A percentile compares a stretch with the other conserved stretches of the same genome.
Conservation (phyloP, 2,113 vertebrate species). For the Apeltes quadracus region DNA sequence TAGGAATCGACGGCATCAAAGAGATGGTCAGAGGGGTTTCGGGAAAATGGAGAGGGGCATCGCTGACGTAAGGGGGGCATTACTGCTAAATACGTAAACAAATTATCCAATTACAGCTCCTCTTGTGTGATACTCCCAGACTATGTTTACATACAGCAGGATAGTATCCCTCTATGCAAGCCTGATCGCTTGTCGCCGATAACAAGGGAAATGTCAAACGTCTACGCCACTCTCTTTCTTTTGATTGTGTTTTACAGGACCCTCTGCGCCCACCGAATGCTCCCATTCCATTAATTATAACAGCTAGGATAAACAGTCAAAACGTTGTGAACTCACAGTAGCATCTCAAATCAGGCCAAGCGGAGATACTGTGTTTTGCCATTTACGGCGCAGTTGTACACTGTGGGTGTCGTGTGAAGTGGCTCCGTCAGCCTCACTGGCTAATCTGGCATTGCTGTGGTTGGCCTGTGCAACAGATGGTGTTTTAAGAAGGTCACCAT, state of each 20-base stretch:
- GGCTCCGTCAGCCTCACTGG: slow-evolving; percentile 47
- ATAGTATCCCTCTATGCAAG: slow-evolving; percentile 36
- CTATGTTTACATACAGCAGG: slow-evolving; percentile 54
- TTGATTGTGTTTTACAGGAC: background rate
- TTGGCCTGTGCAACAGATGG: slow-evolving; percentile 65
- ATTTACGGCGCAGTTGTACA: slow-evolving; percentile 21
- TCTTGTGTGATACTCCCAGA: slow-evolving; percentile 29
- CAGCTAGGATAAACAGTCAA: slow-evolving; percentile 14
- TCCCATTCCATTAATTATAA: slow-evolving; percentile 44
- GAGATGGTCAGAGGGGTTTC: background rate
- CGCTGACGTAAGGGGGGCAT: background rate
- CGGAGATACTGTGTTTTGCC: slow-evolving; percentile 21
- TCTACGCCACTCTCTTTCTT: slow-evolving; percentile 16
- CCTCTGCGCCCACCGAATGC: slow-evolving; percentile 27
- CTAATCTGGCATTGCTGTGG: slow-evolving; percentile 55
- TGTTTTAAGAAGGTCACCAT: slow-evolving; percentile 62
- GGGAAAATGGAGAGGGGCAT: background rate
- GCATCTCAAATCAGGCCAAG: slow-evolving; percentile 25
- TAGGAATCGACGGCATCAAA: slow-evolving; percentile 8
- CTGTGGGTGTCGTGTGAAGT: slow-evolving; percentile 35
- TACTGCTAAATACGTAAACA: slow-evolving; percentile 6
- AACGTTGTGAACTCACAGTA: slow-evolving; percentile 13
- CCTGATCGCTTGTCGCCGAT: slow-evolving; percentile 40
- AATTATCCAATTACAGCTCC: slow-evolving; percentile 45
- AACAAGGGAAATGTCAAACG: slow-evolving; percentile 46